A percentile compares a stretch with the other conserved stretches of the same genome.
These are phyloP conservation scores for Ailuropoda melanoleuca DNA, from an alignment of 2,113 vertebrate genomes.

Conservation along the genomic window DNA sequence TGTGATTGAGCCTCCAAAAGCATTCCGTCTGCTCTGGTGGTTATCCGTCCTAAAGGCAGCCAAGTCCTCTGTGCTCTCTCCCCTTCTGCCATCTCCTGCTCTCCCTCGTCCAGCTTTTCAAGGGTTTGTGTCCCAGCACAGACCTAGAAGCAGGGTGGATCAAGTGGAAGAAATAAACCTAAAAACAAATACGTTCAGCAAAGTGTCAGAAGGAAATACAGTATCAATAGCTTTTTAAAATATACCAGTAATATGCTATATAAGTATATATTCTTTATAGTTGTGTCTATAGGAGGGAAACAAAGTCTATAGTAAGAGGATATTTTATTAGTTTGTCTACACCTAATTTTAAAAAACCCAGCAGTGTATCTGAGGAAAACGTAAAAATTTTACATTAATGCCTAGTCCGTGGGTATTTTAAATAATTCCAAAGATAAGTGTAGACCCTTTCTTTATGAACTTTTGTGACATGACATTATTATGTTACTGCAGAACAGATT, in stretches of 20 bases:
- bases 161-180: not conserved
- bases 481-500: conserved; percentile 59
- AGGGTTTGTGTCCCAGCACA: not conserved
- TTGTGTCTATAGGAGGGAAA: not conserved
- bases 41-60: not conserved
- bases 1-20: not conserved
- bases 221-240: not conserved
- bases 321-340: not conserved
- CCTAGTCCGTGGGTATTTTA: conserved; percentile 41
- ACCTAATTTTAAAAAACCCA: not conserved
- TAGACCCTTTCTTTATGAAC: conserved; percentile 57
- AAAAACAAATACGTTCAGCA: not conserved
- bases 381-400: conserved; percentile 26
- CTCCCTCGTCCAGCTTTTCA: not conserved
- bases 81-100: not conserved
- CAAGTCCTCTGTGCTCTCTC: not conserved
- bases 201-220: not conserved
- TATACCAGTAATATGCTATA: not conserved
- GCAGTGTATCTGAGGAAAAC: not conserved
- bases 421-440: conserved; percentile 48
- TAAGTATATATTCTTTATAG: not conserved
- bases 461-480: conserved; percentile 56
- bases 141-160: not conserved
- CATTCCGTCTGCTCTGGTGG: not conserved
- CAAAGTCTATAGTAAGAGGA: not conserved